phyloP scores from a whole-genome alignment of 2,113 vertebrate species.

The Halcyon senegalensis region DNA sequence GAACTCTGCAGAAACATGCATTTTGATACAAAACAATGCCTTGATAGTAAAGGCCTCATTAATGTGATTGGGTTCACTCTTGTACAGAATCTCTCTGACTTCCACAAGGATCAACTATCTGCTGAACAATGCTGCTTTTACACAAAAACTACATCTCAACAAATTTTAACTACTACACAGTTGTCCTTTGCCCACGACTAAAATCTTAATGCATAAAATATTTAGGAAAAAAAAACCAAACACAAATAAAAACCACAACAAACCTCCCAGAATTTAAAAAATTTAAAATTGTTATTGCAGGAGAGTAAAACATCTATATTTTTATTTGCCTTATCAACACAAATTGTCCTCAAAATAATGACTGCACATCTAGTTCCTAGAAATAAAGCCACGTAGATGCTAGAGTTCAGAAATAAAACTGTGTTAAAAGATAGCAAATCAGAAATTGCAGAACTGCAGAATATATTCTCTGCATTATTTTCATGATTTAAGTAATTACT shows the following conservation, averaged over 20 bases:
- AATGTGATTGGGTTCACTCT: background rate
- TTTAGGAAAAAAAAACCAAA: background rate
- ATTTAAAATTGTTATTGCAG: background rate
- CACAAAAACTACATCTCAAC: background rate
- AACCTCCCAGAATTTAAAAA: background rate
- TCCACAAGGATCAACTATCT: background rate
- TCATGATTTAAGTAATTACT: background rate
- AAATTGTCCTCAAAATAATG: background rate
- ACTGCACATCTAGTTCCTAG: constrained; percentile 19
- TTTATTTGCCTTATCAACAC: background rate
- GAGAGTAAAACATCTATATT: background rate
- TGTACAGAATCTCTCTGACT: background rate
- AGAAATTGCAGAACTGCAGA: background rate
- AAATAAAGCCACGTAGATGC: constrained; percentile 25
- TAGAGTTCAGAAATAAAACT: constrained; percentile 12
- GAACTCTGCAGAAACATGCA: background rate
- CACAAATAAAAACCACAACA: background rate
- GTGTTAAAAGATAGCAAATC: constrained; percentile 15
- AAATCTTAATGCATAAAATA: background rate
- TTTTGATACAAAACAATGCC: background rate
- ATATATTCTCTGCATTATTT: background rate
- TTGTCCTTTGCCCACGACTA: background rate
- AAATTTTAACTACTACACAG: background rate
- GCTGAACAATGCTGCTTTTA: background rate
- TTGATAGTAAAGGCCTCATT: background rate